Evolutionary conservation across 2,888 invertebrate species (phyloP).

Genomic region (Allacma fusca): DNA sequence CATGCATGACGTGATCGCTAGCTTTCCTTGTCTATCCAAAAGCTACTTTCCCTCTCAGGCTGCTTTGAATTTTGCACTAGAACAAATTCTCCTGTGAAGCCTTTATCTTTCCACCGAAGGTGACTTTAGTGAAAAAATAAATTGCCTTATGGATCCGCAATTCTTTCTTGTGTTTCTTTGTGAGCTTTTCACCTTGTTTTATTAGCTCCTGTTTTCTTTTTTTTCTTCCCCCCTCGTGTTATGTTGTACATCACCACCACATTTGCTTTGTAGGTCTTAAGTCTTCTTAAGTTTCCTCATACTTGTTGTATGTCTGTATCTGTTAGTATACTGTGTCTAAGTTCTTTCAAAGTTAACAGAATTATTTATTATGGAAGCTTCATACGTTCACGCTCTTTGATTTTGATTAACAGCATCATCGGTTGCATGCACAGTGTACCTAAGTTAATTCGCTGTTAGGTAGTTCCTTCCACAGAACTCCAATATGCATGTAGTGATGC

Average conservation of each 20-base stretch:
- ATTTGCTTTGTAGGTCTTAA: not conserved
- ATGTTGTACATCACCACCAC: not conserved
- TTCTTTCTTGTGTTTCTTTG: constrained; percentile 23
- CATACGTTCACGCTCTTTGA: constrained; percentile 20
- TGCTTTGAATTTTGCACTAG: constrained; percentile 25
- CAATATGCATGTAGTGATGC: too few species aligned
- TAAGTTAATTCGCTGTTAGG: not conserved
- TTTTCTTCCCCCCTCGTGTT: not conserved
- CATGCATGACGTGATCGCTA: constrained; percentile 28
- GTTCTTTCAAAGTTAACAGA: constrained; percentile 4
- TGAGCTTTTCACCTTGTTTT: constrained; percentile 25
- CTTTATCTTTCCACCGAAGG: constrained; percentile 25
- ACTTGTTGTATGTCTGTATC: not conserved
- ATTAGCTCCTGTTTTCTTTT: not conserved
- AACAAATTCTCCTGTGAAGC: constrained; percentile 11
- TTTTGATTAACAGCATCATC: constrained; percentile 14
- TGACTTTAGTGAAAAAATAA: constrained; percentile 28
- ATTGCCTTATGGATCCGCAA: constrained; percentile 7
- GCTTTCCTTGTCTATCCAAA: not conserved
- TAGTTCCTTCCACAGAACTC: too few species aligned
- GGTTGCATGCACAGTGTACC: not conserved
- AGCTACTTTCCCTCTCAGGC: constrained; percentile 14
- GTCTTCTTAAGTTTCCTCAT: constrained; percentile 9
- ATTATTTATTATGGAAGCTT: constrained; percentile 29
- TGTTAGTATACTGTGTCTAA: not conserved